phyloP scores from a whole-genome alignment of 2,113 vertebrate species.

The Meriones unguiculatus region DNA sequence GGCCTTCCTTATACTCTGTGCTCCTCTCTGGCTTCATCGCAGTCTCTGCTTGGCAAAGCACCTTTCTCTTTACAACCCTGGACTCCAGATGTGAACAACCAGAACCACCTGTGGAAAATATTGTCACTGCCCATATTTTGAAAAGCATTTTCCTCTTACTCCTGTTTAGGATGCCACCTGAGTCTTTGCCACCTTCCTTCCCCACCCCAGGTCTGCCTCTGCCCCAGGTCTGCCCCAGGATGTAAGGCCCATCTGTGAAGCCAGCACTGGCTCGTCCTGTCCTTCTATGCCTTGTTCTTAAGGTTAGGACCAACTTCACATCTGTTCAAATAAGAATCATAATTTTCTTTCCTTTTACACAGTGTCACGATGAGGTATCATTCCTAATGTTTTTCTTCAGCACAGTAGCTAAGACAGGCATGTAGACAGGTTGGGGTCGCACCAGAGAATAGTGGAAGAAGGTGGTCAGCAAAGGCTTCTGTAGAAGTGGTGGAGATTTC shows the following conservation, averaged over 20 bases:
- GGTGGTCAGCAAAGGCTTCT: not conserved
- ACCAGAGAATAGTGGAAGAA: rapidly evolving
- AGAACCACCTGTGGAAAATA: not conserved
- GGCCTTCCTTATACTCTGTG: not conserved
- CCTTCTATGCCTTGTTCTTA: not conserved
- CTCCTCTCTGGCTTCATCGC: not conserved
- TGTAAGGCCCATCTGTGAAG: not conserved
- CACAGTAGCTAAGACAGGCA: not conserved
- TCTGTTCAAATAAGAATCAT: not conserved
- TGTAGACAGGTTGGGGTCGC: not conserved
- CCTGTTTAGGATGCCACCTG: not conserved
- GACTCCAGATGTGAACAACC: not conserved
- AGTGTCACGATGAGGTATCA: not conserved
- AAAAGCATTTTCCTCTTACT: not conserved
- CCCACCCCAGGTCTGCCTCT: not conserved
- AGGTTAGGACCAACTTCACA: not conserved
- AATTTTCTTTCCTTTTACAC: not conserved
- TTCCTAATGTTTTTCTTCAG: not conserved
- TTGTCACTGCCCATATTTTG: not conserved
- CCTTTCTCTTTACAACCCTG: not conserved
- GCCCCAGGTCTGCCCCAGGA: not conserved
- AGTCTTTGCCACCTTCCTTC: not conserved
- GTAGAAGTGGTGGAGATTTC: not conserved
- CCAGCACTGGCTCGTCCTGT: not conserved
- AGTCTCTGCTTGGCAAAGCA: too few relatives aligned